Evolutionary conservation across 2,888 invertebrate species (phyloP).

Genomic region (Dryomyza anilis): DNA sequence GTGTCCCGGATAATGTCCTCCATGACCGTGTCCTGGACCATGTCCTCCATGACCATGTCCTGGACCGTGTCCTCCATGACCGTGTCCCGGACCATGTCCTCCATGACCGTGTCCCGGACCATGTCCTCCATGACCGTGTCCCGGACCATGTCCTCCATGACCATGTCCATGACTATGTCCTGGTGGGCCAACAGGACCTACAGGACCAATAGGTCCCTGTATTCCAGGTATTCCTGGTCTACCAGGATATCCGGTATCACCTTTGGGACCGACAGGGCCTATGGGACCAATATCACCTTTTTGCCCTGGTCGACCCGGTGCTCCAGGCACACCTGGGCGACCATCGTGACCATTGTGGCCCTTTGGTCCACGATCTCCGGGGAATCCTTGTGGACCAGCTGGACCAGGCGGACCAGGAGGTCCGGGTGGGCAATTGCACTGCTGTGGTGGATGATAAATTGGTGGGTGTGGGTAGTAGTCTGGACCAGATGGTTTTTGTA

Average conservation of each 20-base stretch:
- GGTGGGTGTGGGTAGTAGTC: neutral
- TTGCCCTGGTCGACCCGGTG: neutral
- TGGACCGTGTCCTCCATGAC: too few species aligned
- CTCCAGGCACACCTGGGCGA: neutral
- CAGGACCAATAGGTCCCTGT: neutral
- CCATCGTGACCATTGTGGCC: slow-evolving; percentile 4
- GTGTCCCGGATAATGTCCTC: neutral
- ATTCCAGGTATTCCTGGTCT: neutral
- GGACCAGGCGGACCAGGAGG: slow-evolving; percentile 29
- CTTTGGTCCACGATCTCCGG: slow-evolving; percentile 11
- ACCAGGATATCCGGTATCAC: neutral
- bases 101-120: neutral
- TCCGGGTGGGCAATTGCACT: slow-evolving; percentile 29
- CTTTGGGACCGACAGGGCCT: neutral
- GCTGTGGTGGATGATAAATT: neutral
- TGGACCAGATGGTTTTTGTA: neutral
- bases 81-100: too few species aligned
- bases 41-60: too few species aligned
- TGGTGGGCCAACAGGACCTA: neutral
- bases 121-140: neutral
- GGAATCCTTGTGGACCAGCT: slow-evolving; percentile 22
- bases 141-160: neutral
- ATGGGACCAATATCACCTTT: neutral
- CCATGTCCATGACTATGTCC: neutral
- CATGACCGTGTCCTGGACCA: too few species aligned